Evolutionary conservation across 92 coral and sea anemone genomes (phyloP).

Genomic region (Pocillopora meandrina): DNA sequence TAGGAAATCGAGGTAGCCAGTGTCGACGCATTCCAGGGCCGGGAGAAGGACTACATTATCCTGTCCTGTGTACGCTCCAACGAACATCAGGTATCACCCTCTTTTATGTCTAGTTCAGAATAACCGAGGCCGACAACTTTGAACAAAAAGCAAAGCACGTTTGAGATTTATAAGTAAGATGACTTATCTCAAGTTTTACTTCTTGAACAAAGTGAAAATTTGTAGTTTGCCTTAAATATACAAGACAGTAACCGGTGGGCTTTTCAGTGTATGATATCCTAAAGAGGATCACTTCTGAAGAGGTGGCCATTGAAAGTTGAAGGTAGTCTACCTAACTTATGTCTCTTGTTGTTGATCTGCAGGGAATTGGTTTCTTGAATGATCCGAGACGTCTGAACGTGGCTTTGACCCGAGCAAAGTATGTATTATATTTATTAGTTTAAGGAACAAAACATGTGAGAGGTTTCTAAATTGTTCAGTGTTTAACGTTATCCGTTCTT

Average conservation of each 20-base stretch:
- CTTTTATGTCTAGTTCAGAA: too few relatives aligned
- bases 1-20: conserved; percentile 99
- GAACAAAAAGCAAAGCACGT: too few relatives aligned
- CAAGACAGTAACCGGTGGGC: too few relatives aligned
- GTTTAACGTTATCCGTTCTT: not conserved
- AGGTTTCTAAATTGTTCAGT: not conserved
- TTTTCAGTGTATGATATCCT: too few relatives aligned
- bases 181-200: too few relatives aligned
- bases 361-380: conserved; percentile 98
- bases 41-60: conserved; percentile 98
- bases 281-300: not conserved
- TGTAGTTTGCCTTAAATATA: too few relatives aligned
- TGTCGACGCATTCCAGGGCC: conserved; percentile 99
- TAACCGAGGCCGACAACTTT: too few relatives aligned
- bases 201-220: too few relatives aligned
- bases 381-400: conserved; percentile 99
- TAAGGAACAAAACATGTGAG: too few relatives aligned
- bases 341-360: not conserved
- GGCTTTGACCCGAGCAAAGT: conserved; percentile 99
- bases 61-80: conserved; percentile 98
- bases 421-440: conserved; percentile 33
- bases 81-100: conserved; percentile 87
- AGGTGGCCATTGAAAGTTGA: not conserved
- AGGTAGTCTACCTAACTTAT: not conserved
- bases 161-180: too few relatives aligned